Conservation (phyloP, 1,140 invertebrate species). For the Drosophila grimshawi region DNA sequence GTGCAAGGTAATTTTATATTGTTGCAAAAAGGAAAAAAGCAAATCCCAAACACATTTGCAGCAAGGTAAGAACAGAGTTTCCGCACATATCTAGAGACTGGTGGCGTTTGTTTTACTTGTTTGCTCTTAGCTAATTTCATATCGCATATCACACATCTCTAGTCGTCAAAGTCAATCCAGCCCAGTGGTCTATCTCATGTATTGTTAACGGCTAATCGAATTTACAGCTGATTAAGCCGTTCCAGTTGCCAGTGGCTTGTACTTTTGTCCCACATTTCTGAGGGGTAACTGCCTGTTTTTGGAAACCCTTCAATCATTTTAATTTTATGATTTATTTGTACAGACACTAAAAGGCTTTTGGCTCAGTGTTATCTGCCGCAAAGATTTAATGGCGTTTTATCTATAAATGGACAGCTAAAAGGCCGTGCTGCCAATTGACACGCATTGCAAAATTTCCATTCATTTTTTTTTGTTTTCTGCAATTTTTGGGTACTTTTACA, state of each 20-base stretch:
- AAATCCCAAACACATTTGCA: neutral
- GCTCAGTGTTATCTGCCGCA: slow-evolving; percentile 57
- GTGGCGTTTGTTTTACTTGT: neutral
- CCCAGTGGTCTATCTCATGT: slow-evolving; percentile 17
- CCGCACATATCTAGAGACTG: neutral
- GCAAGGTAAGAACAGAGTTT: neutral
- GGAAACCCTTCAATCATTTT: slow-evolving; percentile 71
- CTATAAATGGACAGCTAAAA: slow-evolving; percentile 23
- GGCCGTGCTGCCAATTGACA: neutral
- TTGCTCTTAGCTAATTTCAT: neutral
- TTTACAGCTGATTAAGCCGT: slow-evolving; percentile 67
- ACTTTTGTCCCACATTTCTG: slow-evolving; percentile 16
- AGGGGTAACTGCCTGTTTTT: slow-evolving; percentile 10
- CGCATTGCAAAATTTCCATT: slow-evolving; percentile 2
- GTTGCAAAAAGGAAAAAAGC: neutral
- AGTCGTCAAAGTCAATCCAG: neutral
- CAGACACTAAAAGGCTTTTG: slow-evolving; percentile 64
- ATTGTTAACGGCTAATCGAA: slow-evolving; percentile 61
- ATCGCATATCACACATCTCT: neutral
- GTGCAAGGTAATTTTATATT: slow-evolving; percentile 6
- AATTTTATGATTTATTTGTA: slow-evolving; percentile 77
- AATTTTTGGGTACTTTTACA: slow-evolving; percentile 8
- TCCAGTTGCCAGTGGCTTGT: slow-evolving; percentile 15
- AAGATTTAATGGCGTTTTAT: slow-evolving; percentile 71
- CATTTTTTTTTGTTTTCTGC: neutral